phyloP scores from a whole-genome alignment of 2,888 invertebrate genomes.

The Dynastes tityus region DNA sequence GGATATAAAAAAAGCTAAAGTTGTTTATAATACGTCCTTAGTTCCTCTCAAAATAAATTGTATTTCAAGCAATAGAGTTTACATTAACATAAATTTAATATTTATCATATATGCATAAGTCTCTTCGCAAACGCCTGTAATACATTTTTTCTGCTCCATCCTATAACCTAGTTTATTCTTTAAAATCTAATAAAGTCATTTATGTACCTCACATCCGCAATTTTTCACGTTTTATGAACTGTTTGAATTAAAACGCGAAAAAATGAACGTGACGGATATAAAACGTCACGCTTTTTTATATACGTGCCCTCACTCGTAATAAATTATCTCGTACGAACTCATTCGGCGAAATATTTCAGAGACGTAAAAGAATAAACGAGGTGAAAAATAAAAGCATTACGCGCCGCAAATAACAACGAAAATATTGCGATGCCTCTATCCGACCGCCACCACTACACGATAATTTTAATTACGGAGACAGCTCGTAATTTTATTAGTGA shows the following conservation, averaged over 20 bases:
- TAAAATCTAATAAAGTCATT: constrained; percentile 36
- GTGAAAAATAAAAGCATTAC: constrained; percentile 46
- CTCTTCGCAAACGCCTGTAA: no score
- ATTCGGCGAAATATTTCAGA: constrained; percentile 40
- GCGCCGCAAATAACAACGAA: constrained; percentile 34
- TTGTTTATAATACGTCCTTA: no score
- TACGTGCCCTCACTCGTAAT: constrained; percentile 33
- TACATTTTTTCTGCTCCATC: neutral
- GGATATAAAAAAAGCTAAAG: no score
- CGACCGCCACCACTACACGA: neutral
- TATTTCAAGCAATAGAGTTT: no score
- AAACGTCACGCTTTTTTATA: constrained; percentile 32
- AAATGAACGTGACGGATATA: constrained; percentile 36
- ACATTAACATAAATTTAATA: no score
- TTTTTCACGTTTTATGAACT: constrained; percentile 38
- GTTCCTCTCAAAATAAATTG: no score
- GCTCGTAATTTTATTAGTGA: constrained; percentile 26
- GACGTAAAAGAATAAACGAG: constrained; percentile 46
- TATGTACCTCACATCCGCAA: neutral
- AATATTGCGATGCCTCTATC: constrained; percentile 25
- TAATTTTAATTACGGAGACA: constrained; percentile 29
- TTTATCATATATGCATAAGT: no score
- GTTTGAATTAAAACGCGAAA: constrained; percentile 41
- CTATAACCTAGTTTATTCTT: neutral
- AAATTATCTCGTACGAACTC: constrained; percentile 40